Base-by-base conservation (phyloP, 2,113 vertebrate genomes). In the Lates calcarifer region DNA sequence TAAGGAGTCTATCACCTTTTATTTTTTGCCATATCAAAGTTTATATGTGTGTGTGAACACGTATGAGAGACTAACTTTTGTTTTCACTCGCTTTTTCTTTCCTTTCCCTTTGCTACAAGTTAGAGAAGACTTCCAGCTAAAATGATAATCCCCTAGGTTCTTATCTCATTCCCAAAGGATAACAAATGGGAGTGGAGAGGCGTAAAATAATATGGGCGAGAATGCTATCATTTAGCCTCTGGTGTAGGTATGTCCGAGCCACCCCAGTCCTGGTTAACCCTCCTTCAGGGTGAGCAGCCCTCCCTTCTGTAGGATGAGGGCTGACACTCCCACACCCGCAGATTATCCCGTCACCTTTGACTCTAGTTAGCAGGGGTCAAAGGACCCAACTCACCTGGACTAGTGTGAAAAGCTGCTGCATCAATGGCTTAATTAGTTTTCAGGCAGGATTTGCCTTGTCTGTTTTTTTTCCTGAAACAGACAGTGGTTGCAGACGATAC, bases 141-240 rank as follows among this genome's bases (percentile, higher is more conserved):
- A 96, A 96, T 95, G 94, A 95, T 96, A 97, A 97, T 97, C 95
- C 96, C 94, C 93, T 75, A 92, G 95, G 95, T 96, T 96, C 96
- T 98, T 97, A 97, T 99, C 97, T 98, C 94, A 91, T 96, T 97
- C 95, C 96, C 95, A 96, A 96, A 96, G 96, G 95, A 96, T 96
- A 96, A 97, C 96, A 96, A 97, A 99, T 97, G 96, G 96, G 94
- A 96, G 96, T 95, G 96, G 96, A 98, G 96, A 97, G 96, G 96
- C 96, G 94, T 98, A 97, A 98, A 97, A 97, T 98, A 96, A 97
- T 95, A 96, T 95, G 95, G 95, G 95, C 90, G 95, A 95, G 95
- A 96, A 96, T 96, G 95, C 96, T 96, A 95, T 97, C 95, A 95
- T 97, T 96, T 96, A 96, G 95, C 94, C 96, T 85, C 91, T 81